phyloP scores from a whole-genome alignment of 2,113 vertebrate genomes.

The Cryptotis parvus region DNA sequence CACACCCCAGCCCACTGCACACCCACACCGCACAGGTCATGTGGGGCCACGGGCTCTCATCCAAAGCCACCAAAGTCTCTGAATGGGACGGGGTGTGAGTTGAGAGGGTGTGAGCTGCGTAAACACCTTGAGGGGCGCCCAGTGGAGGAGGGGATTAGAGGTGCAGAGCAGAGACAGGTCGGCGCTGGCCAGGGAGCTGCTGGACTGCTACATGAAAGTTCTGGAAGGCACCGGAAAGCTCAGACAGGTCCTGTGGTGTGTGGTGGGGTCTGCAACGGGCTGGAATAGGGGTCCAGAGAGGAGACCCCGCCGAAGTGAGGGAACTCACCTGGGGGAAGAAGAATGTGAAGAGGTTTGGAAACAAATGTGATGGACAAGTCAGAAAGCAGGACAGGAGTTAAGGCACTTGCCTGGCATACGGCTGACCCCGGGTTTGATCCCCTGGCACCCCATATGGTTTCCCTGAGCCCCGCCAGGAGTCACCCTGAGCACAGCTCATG shows the following conservation, averaged over 20 bases:
- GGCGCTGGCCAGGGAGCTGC: background rate
- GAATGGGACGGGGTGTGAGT: background rate
- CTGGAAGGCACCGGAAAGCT: background rate
- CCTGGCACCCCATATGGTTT: too few relatives aligned
- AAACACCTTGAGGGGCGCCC: background rate
- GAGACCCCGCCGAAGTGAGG: background rate
- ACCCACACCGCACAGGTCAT: background rate
- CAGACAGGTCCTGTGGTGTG: background rate
- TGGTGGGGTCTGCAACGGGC: background rate
- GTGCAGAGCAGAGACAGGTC: background rate
- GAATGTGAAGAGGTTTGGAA: background rate
- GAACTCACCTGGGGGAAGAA: background rate
- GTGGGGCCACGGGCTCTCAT: background rate
- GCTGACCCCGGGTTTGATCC: too few relatives aligned
- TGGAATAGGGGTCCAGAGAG: background rate
- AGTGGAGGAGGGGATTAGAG: background rate
- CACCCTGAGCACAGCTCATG: too few relatives aligned
- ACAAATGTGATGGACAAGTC: too few relatives aligned
- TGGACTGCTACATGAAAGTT: background rate
- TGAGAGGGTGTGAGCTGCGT: background rate
- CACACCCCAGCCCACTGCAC: background rate
- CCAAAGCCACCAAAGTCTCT: background rate
- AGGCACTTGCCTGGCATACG: too few relatives aligned
- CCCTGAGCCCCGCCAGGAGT: too few relatives aligned
- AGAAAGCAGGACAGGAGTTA: too few relatives aligned